Percentiles rank a stretch among this genome's conserved stretches.
These are phyloP conservation scores for Monopterus albus DNA, from an alignment of 2,113 vertebrate species.

Conservation along the genomic window DNA sequence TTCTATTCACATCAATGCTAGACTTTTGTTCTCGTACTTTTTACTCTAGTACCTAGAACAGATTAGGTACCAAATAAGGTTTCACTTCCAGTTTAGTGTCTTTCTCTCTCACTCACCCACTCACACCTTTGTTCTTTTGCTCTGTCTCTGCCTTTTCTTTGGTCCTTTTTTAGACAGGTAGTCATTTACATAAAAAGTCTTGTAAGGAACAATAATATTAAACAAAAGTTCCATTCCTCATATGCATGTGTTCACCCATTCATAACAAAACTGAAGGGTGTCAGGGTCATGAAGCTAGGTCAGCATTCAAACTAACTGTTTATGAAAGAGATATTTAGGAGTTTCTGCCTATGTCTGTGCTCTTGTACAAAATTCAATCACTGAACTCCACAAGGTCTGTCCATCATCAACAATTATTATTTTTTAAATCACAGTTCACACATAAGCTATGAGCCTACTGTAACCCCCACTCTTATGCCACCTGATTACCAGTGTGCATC, in stretches of 20 bases:
- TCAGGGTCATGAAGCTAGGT: background rate
- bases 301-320: conserved; percentile 9
- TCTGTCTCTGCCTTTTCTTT: background rate
- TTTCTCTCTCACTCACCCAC: conserved; percentile 37
- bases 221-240: conserved; percentile 7
- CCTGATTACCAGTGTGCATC: conserved; percentile 2
- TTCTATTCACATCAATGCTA: conserved; percentile 3
- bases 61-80: conserved; percentile 35
- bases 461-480: conserved; percentile 12
- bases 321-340: conserved; percentile 11
- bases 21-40: conserved; percentile 29
- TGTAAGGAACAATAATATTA: conserved; percentile 8
- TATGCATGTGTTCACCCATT: background rate
- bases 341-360: background rate
- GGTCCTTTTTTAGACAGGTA: conserved; percentile 22
- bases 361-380: background rate
- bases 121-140: conserved; percentile 8
- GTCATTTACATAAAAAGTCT: conserved; percentile 10
- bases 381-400: background rate
- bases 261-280: background rate
- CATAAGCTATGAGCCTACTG: background rate
- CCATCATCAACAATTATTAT: no score
- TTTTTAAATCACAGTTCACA: conserved; percentile 25
- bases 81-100: conserved; percentile 52
- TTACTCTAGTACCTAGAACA: conserved; percentile 33